Base-by-base conservation (phyloP, 1,140 invertebrate genomes). In the Sitophilus oryzae region DNA sequence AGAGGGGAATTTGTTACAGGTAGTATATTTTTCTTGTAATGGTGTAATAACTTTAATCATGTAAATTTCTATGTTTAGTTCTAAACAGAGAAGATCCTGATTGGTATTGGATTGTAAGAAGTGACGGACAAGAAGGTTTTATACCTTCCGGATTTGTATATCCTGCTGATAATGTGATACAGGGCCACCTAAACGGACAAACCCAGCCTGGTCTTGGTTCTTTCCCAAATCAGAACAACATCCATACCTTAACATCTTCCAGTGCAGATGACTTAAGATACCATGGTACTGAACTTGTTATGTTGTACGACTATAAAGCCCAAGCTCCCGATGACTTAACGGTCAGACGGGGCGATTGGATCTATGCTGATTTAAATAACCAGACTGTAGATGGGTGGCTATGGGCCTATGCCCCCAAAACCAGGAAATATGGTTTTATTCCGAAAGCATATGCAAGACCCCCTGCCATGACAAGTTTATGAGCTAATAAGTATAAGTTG, bases 71-170 rank as follows among this genome's bases (percentile, higher is more conserved):
- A 30, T n/a, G 11, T 73, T 45, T 52, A 71, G 90, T 96, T 1
- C 73, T 96, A 9, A 97, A 96, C 73, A 79, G 87, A 62, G 92
- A 96, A 70, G 93, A 96, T 75, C 86, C 89, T 0, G 91, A 96
- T 70, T 96, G 93, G 93, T 94, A 89, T 68, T 96, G 93, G 93
- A 89, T 96, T 34, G 82, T 93, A 16, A 79, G 89, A 52, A 89
- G 86, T 63, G 91, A 95, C 71, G 90, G 90, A 1, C 88, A 93
- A 66, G 93, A 96, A 75, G 94, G 94, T 9, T 97, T 97, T 73
- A 92, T 96, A 21, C 94, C 94, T 5, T 88, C 88, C 21, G 90
- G 88, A n/a, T 96, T 94, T 72, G 88, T 96, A 0, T 96, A 93
- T 77, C 91, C 91, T 4, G 89, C 85, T 36, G 83, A 87, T 61